A percentile compares a stretch with the other conserved stretches of the same genome.
Evolutionary conservation across 2,113 vertebrate genomes (phyloP).

Genomic region (Hippolais icterina): DNA sequence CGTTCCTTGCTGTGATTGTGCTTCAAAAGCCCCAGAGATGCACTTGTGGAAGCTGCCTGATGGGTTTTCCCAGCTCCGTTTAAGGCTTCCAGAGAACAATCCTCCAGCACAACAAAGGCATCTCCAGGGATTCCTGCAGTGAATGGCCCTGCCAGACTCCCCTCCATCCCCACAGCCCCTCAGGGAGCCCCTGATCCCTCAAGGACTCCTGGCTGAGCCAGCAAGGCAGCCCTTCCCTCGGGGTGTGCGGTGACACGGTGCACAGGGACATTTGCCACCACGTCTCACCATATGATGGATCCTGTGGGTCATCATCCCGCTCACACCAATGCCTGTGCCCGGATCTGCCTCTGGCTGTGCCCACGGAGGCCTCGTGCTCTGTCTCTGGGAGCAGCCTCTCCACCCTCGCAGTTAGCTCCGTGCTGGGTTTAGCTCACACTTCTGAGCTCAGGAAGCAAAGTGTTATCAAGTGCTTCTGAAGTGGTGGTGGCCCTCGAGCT

Average conservation of each 20-base stretch:
- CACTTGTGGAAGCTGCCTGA: not conserved
- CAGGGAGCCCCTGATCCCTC: not conserved
- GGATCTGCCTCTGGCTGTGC: not conserved
- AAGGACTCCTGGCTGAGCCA: not conserved
- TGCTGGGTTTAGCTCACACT: not conserved
- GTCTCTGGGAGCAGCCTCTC: not conserved
- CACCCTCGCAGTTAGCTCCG: not conserved
- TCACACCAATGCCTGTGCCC: accelerated
- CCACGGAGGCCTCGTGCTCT: accelerated
- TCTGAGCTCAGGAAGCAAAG: conserved; percentile 2
- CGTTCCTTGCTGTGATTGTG: not conserved
- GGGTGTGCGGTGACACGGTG: accelerated
- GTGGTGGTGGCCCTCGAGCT: conserved; percentile 40
- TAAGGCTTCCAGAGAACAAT: not conserved
- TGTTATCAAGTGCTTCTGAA: conserved; percentile 32
- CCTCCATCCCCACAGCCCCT: not conserved
- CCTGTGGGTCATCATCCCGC: accelerated
- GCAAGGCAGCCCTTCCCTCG: not conserved
- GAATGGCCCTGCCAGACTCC: not conserved
- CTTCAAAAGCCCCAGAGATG: not conserved
- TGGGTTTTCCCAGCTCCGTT: not conserved
- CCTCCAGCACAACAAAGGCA: not conserved
- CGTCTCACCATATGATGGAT: accelerated
- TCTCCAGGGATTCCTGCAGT: not conserved
- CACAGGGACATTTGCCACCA: accelerated